Evolutionary conservation across 2,888 invertebrate genomes (phyloP).

Genomic region (Stomorhina lunata): DNA sequence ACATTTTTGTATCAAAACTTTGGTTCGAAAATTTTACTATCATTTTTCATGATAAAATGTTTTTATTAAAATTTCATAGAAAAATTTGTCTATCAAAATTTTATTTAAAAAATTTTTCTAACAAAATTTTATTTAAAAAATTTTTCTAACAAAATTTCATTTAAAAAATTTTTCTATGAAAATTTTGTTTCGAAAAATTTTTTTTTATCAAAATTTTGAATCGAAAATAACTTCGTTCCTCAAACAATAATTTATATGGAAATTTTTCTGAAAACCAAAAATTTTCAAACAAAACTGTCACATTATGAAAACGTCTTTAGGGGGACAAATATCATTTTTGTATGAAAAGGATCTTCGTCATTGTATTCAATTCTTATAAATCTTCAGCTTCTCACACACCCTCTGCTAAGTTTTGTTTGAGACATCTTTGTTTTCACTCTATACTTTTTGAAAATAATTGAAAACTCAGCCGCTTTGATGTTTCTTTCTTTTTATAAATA

Average conservation of each 20-base stretch:
- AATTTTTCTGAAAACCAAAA: background rate
- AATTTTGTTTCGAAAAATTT: too few species aligned
- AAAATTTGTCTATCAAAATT: too few species aligned
- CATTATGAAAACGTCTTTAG: slow-evolving; percentile 50
- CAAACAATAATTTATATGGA: background rate
- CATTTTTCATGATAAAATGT: too few species aligned
- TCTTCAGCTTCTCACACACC: slow-evolving; percentile 37
- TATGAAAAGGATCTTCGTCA: background rate
- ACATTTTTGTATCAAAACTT: too few species aligned
- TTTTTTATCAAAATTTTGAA: too few species aligned
- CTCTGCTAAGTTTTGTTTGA: background rate
- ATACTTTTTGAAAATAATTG: slow-evolving; percentile 4
- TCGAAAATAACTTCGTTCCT: background rate
- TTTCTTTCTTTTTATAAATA: slow-evolving; percentile 2
- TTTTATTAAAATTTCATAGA: too few species aligned
- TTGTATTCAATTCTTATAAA: background rate
- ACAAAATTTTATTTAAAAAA: too few species aligned
- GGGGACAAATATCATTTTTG: slow-evolving; percentile 7
- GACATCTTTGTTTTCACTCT: background rate
- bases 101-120: too few species aligned
- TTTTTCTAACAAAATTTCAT: too few species aligned
- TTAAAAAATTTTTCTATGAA: too few species aligned
- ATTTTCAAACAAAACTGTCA: slow-evolving; percentile 53
- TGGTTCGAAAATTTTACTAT: too few species aligned
- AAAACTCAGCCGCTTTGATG: slow-evolving; percentile 42